Base-by-base conservation (phyloP, 1,140 invertebrate species). In the Euura saliciscinereae region DNA sequence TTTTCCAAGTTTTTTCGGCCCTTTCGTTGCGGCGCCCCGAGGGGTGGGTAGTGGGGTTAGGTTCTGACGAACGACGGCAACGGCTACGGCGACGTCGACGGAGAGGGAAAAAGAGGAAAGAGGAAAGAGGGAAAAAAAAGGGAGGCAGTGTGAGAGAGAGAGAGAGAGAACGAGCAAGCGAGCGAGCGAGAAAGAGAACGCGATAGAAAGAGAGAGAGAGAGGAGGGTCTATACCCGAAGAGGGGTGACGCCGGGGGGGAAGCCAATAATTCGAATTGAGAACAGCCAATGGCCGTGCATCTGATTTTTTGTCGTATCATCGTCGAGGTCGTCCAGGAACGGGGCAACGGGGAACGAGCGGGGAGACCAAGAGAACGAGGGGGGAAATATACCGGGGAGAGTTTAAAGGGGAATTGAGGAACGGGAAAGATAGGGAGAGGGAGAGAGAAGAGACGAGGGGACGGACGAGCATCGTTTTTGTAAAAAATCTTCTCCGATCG, bases 211-310 rank as follows among this genome's bases (percentile, higher is more conserved):
- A 73, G 74, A 76, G 75, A 75, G 77, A 72, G 51, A 71, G 75
- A 73, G 73, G 73, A 76, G 72, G 74, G 78, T 73, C 72, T 73
- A 75, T 75, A 75, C 28, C 44, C 65, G 74, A 65, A 66, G 76
- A 74, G 80, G 77, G 72, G 74, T 75, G 78, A 75, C 43, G 64
- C 46, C 42, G 70, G 70, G 45, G 83, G 85, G 84, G 83, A 86
- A 86, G 85, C 84, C 85, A 86, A 86, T 87, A 86, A 87, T 86
- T 87, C 84, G 85, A 86, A 87, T 86, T 86, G 85, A 85, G 85
- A 86, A 84, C 85, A 86, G 85, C 84, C 85, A 87, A 87, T 86
- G 85, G 85, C 85, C 84, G 84, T 83, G 84, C 85, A 86, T 86
- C 84, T 86, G 85, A 86, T 86, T 87, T 87, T 86, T 87, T 86